phyloP scores from a whole-genome alignment of 2,888 invertebrate genomes.

The Physocephala rufipes region DNA sequence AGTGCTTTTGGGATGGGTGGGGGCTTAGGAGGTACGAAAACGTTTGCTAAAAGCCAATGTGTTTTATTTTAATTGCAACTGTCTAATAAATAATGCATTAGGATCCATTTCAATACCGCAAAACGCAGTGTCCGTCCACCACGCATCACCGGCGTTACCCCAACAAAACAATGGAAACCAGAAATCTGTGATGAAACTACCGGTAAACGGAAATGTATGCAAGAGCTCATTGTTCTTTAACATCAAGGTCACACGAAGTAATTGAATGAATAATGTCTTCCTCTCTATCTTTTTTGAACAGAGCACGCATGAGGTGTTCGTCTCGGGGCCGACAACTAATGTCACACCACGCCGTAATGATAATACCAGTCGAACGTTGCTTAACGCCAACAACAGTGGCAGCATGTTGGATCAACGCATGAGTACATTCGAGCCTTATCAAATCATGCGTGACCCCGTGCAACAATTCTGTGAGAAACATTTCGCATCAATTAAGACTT shows the following conservation, averaged over 20 bases:
- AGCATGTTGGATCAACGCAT: slow-evolving; percentile 71
- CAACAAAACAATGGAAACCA: slow-evolving; percentile 60
- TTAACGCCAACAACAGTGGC: slow-evolving; percentile 69
- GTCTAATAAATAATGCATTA: slow-evolving; percentile 23
- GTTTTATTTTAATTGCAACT: background rate
- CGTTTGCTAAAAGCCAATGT: background rate
- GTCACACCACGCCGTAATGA: slow-evolving; percentile 73
- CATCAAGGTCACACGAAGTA: background rate
- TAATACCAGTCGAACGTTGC: slow-evolving; percentile 81
- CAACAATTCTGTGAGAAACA: slow-evolving; percentile 97
- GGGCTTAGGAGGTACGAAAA: background rate
- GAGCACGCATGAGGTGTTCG: slow-evolving; percentile 66
- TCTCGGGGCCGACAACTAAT: slow-evolving; percentile 72
- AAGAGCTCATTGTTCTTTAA: background rate
- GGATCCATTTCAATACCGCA: slow-evolving; percentile 63
- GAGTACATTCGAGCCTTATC: slow-evolving; percentile 88
- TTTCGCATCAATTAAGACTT: slow-evolving; percentile 87
- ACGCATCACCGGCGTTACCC: slow-evolving; percentile 64
- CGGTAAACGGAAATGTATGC: slow-evolving; percentile 60
- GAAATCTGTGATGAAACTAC: slow-evolving; percentile 65
- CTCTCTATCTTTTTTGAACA: slow-evolving; percentile 34
- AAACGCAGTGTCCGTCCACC: slow-evolving; percentile 65
- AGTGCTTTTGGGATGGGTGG: background rate
- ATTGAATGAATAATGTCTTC: background rate
- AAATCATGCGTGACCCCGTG: slow-evolving; percentile 86